These are phyloP conservation scores for Xestia c-nigrum DNA, from an alignment of 2,888 invertebrate species.

Conservation along the genomic window DNA sequence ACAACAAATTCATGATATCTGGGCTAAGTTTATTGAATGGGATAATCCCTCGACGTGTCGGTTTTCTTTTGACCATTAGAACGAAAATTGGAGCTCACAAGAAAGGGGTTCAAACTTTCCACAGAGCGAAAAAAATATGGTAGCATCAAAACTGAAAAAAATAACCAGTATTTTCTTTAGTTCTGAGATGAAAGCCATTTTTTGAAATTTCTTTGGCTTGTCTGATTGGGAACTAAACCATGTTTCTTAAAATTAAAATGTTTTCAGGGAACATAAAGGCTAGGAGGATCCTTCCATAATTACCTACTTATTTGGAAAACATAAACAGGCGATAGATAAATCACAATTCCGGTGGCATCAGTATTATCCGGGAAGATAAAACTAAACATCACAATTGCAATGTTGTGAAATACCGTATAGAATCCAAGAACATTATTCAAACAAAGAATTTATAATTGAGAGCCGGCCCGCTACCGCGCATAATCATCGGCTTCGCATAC, in stretches of 20 bases:
- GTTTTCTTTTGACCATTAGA: not conserved
- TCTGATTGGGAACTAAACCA: not conserved
- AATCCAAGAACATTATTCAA: not conserved
- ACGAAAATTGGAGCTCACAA: not conserved
- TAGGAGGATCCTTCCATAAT: not conserved
- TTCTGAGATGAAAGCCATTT: not conserved
- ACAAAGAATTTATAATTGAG: conserved; percentile 14
- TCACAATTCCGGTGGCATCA: not conserved
- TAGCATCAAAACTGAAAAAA: not conserved
- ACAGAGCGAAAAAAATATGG: not conserved
- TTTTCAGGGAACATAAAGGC: not conserved
- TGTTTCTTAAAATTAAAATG: not conserved
- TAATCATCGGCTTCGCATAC: conserved; percentile 16
- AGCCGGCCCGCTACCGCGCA: not conserved
- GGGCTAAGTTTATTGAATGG: not conserved
- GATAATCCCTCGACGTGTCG: not conserved
- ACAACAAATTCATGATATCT: not conserved
- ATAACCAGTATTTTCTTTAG: not conserved
- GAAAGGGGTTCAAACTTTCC: not conserved
- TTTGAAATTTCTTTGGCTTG: not conserved
- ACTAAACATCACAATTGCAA: not conserved
- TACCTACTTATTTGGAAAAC: not conserved
- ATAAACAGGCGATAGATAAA: not conserved
- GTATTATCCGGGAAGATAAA: conserved; percentile 14
- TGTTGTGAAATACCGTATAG: not conserved